A percentile compares a stretch with the other conserved stretches of the same genome.
phyloP scores from a whole-genome alignment of 2,113 vertebrate species.

The Uropsilus gracilis region DNA sequence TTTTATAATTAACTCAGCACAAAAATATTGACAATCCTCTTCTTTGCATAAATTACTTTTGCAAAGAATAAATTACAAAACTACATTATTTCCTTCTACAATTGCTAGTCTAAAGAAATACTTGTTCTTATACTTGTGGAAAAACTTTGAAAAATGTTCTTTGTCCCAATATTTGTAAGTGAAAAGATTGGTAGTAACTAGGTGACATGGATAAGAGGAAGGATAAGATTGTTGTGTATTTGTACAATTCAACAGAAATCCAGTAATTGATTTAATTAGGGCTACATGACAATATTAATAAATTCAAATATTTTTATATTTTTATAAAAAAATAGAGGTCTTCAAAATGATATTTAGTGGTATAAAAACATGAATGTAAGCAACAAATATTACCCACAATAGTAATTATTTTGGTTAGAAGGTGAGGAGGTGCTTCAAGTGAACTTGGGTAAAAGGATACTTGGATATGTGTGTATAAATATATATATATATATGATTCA shows the following conservation, averaged over 20 bases:
- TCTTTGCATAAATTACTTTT: not conserved
- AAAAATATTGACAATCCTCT: not conserved
- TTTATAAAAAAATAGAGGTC: no score
- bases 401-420: not conserved
- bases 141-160: not conserved
- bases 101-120: slow-evolving; percentile 15
- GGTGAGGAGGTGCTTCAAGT: not conserved
- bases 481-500: not conserved
- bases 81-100: not conserved
- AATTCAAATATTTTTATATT: no score
- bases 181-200: not conserved
- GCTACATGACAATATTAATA: not conserved
- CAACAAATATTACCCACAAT: not conserved
- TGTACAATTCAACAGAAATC: not conserved
- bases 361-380: not conserved
- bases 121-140: not conserved
- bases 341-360: not conserved
- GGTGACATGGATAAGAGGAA: not conserved
- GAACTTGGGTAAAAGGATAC: not conserved
- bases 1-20: not conserved
- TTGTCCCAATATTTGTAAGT: not conserved
- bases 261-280: not conserved
- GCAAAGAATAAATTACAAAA: not conserved
- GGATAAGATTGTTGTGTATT: not conserved
- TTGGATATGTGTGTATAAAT: not conserved